Evolutionary conservation across 2,113 vertebrate species (phyloP), one percentile per base, ranked within the genome.

Genomic region (Seriola quinqueradiata): DNA sequence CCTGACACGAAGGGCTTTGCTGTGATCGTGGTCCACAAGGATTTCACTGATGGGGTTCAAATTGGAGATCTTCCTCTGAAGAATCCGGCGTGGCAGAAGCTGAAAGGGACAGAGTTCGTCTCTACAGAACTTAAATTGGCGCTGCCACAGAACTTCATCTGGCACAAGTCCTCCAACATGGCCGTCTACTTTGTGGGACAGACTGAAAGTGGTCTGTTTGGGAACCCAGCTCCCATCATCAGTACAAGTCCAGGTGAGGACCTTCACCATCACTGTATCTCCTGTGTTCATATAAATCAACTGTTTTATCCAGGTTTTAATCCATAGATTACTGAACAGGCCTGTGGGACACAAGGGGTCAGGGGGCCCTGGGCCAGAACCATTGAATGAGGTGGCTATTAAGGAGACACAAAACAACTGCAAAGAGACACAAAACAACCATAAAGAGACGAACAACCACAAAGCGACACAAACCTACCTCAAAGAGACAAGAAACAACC

Each of bases 121-220:
- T 92, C 82, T 0, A 50, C 44, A 0, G 0, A 0, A 0, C 4
- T 85, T 0, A 0, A 0, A 0, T 8, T 93, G 3, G 0, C 0
- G 0, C 0, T 0, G 0, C 0, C 0, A 0, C 0, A 8, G 4
- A 59, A 4, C 3, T 0, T 92, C 19, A 42, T 95, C 63, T 96
- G 94, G 94, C 95, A 95, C 75, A 14, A 1, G 0, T 60, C 28
- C 4, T 72, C 86, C 19, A 85, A 10, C 5, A 94, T 96, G 76
- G 92, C 72, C 0, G 93, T 95, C 40, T 96, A 95, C n/a, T 55
- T 68, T 6, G 0, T 79, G 5, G 90, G 83, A 34, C 2, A 0
- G 0, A 70, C 55, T 3, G 0, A 1, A 0, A 7, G 0, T 0
- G 0, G 0, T 12, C 0, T 0, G 34, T 92, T 89, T 77, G 94